A percentile compares a stretch with the other conserved stretches of the same genome.
These are phyloP conservation scores for Lissocephala sabroskyi DNA, from an alignment of 2,888 invertebrate species.

Conservation along the genomic window DNA sequence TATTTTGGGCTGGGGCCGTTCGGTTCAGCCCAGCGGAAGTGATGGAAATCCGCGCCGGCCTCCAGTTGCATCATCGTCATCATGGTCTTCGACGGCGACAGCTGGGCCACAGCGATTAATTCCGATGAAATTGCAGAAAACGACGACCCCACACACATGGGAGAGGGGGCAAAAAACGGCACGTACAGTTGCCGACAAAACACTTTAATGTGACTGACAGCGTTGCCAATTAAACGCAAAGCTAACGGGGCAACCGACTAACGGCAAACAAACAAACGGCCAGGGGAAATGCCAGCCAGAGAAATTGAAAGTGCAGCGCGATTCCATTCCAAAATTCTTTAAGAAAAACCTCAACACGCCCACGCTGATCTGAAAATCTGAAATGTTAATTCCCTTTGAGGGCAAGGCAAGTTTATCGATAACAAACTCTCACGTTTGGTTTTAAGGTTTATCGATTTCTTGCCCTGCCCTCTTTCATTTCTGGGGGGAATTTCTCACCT, in stretches of 20 bases:
- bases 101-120: constrained; percentile 41
- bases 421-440: no score
- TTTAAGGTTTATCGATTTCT: no score
- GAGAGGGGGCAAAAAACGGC: neutral
- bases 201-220: constrained; percentile 11
- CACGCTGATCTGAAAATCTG: no score
- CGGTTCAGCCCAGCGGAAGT: constrained; percentile 39
- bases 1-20: constrained; percentile 39
- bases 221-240: constrained; percentile 10
- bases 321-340: no score
- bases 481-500: no score
- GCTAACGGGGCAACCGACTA: constrained; percentile 12
- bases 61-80: constrained; percentile 30
- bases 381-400: no score
- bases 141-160: neutral
- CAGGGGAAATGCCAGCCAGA: constrained; percentile 9
- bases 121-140: constrained; percentile 27
- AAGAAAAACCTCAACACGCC: no score
- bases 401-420: no score
- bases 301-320: constrained; percentile 23
- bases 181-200: constrained; percentile 20
- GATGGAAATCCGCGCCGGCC: constrained; percentile 23
- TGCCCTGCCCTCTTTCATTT: constrained; percentile 42
- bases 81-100: constrained; percentile 8
- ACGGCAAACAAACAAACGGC: constrained; percentile 10